These are phyloP conservation scores for Momotus momota DNA, from an alignment of 2,797 vertebrate genomes.

Conservation along the genomic window DNA sequence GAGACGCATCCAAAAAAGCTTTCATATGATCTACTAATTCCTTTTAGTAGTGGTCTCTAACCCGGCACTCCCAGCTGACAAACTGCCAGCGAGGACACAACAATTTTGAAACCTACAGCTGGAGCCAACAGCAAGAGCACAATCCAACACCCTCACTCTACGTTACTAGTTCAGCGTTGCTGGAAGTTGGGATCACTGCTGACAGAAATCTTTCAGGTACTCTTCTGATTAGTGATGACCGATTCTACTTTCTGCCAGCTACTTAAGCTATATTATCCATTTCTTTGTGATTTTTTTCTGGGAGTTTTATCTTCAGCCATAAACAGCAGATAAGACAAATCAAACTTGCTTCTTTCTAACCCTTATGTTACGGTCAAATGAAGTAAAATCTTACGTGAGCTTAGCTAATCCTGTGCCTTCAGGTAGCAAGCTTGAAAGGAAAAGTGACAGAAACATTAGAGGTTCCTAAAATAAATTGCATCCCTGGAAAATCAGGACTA, in stretches of 20 bases:
- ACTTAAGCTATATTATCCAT: neutral
- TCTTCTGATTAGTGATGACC: neutral
- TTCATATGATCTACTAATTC: neutral
- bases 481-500: neutral
- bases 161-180: neutral
- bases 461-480: neutral
- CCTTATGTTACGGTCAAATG: neutral
- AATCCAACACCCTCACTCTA: neutral
- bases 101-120: neutral
- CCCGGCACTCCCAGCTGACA: neutral
- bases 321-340: neutral
- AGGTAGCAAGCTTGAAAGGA: neutral
- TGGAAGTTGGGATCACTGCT: neutral
- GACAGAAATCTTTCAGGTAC: neutral
- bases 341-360: neutral
- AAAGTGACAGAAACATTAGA: neutral
- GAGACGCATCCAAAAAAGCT: neutral
- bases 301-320: neutral
- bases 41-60: neutral
- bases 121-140: neutral
- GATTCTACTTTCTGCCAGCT: neutral
- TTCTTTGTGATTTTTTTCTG: neutral
- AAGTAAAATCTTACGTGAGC: conserved; percentile 12
- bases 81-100: neutral
- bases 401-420: neutral